Base-by-base conservation (phyloP, 2,888 invertebrate species). In the Cosmopolites sordidus region DNA sequence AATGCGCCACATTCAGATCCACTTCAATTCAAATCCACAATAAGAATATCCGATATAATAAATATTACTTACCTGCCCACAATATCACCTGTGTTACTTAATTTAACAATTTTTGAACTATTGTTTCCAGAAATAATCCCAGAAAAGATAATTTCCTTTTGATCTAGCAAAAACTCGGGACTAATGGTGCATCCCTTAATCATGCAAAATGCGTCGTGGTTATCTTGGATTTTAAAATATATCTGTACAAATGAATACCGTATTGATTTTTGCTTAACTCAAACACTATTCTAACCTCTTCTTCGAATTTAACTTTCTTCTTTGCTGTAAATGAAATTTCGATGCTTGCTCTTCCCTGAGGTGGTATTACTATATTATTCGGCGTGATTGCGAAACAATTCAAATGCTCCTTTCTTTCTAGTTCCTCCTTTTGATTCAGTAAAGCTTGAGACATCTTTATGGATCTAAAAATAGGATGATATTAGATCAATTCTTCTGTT, bases 1-100 rank as follows among this genome's bases (percentile, higher is more conserved):
- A n/a, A n/a, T n/a, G n/a, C n/a, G n/a, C n/a, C n/a, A n/a, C n/a
- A n/a, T n/a, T n/a, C n/a, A n/a, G n/a, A n/a, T n/a, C n/a, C n/a
- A n/a, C n/a, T n/a, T n/a, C n/a, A n/a, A n/a, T n/a, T n/a, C n/a
- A n/a, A n/a, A n/a, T n/a, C n/a, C n/a, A n/a, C n/a, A n/a, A n/a
- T n/a, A n/a, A n/a, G n/a, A n/a, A n/a, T n/a, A n/a, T n/a, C n/a
- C n/a, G 8, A 22, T 8, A 22, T 22, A 22, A 22, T 5, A 3
- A 22, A 22, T 22, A 8, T 5, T 39, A 56, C 57, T 63, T 63
- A 79, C 80, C 69, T 77, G 15, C 79, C 75, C 43, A 78, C 79
- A 51, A 79, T 70, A 61, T 81, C 81, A 2, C 83, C 82, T 5
- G 69, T 73, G 66, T 83, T 83, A 43, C 68, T 68, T 61, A 83